Percentiles rank a stretch among this genome's conserved stretches.
These are phyloP conservation scores for Caerostris extrusa DNA, from an alignment of 1,140 invertebrate species.

Conservation along the genomic window DNA sequence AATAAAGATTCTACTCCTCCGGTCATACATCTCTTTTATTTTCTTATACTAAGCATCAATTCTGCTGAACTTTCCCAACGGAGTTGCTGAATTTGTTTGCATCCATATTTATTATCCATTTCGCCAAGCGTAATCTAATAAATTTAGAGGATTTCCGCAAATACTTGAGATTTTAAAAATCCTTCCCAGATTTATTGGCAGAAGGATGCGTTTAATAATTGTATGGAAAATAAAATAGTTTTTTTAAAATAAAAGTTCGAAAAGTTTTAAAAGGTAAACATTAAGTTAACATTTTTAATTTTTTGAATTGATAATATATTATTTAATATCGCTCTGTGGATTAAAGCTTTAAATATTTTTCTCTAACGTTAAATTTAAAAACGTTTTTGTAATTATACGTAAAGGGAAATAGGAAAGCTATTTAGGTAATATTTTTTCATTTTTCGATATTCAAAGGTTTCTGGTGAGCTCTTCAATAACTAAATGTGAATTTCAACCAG, in stretches of 20 bases:
- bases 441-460: too few relatives aligned
- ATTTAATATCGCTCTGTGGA: too few relatives aligned
- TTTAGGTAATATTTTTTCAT: too few relatives aligned
- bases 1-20: not conserved
- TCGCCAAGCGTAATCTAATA: not conserved
- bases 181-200: not conserved
- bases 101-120: too few relatives aligned
- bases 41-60: not conserved
- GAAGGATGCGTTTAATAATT: not conserved
- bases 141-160: not conserved
- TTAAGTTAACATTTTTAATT: too few relatives aligned
- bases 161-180: not conserved
- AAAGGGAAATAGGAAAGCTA: too few relatives aligned
- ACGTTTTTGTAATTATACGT: too few relatives aligned
- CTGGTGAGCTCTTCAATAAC: too few relatives aligned
- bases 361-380: too few relatives aligned
- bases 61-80: not conserved
- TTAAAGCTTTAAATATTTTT: too few relatives aligned
- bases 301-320: too few relatives aligned
- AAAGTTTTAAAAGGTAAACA: not conserved
- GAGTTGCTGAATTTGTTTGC: not conserved
- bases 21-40: not conserved
- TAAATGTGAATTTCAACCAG: too few relatives aligned
- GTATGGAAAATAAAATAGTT: not conserved
- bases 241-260: not conserved